Base-by-base conservation (phyloP, 2,888 invertebrate species). In the Liposcelis brunnea region DNA sequence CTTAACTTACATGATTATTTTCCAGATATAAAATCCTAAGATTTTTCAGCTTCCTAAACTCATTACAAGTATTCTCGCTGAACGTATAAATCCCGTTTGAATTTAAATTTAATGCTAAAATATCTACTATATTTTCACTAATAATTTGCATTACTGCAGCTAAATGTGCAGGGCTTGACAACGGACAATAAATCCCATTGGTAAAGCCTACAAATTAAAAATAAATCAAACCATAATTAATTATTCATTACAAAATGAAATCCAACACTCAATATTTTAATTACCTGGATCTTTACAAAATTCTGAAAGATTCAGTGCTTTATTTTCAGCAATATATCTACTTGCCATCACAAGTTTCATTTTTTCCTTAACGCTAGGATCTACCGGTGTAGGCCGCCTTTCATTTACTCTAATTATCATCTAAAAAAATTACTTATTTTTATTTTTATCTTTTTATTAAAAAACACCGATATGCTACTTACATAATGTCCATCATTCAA, bases 331-430 rank as follows among this genome's bases (percentile, higher is more conserved):
- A 61, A 82, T 78, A 57, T 85, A 91, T 55, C 89, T 71, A 54
- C 78, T 79, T 1, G 77, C 80, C 84, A 91, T 84, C 0, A 77
- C 77, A 40, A 71, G 56, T 61, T 84, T 85, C 63, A 91, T 76
- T 58, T 76, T 78, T 50, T 80, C 76, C 56, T 80, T 79, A 55
- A 81, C 66, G 2, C 67, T 65, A 4, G 68, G 71, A 59, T 79
- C 77, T 50, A 86, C 66, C 44, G 72, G 70, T 0, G 85, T 85
- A 1, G 72, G 67, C 5, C 73, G 70, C 55, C 70, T 71, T 42
- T 72, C 66, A 2, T 16, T 42, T 1, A 80, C 80, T 54, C 71
- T 71, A 10, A 82, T 69, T 33, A 70, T 62, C 49, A 84, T 53
- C 52, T 74, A 75, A 54, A 74, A 80, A 31, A 16, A 21, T 11